Conservation (phyloP, 2,888 invertebrate species). For the Rhagonycha lutea region DNA sequence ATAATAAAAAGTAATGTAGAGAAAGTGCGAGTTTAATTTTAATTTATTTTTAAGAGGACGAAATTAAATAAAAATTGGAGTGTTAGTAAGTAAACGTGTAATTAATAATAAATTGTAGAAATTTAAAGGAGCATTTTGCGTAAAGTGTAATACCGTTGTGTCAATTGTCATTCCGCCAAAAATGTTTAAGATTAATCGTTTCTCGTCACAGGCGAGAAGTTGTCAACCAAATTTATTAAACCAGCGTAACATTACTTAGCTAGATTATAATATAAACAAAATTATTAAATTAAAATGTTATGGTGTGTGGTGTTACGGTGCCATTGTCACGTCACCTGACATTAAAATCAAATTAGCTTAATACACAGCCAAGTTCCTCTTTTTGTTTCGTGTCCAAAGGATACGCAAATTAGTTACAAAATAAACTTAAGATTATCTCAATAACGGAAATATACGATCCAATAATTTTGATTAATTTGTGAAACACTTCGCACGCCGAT, state of each 20-base stretch:
- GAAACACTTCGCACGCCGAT: slow-evolving; percentile 16
- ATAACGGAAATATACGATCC: slow-evolving; percentile 28
- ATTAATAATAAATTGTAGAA: neutral
- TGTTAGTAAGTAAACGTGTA: neutral
- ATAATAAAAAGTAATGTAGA: neutral
- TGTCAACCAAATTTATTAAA: slow-evolving; percentile 45
- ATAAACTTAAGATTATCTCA: slow-evolving; percentile 24
- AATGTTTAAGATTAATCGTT: slow-evolving; percentile 18
- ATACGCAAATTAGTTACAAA: slow-evolving; percentile 32
- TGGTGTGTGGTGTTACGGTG: slow-evolving; percentile 55
- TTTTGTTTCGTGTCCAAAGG: slow-evolving; percentile 30
- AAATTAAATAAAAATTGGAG: neutral
- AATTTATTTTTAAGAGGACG: neutral
- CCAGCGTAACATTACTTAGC: slow-evolving; percentile 44
- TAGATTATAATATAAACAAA: slow-evolving; percentile 46
- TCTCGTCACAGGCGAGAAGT: slow-evolving; percentile 38
- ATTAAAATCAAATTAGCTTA: slow-evolving; percentile 56
- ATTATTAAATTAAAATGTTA: slow-evolving; percentile 56
- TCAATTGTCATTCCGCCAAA: slow-evolving; percentile 13
- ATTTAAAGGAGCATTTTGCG: slow-evolving; percentile 18
- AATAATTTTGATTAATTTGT: slow-evolving; percentile 29
- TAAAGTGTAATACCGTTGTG: slow-evolving; percentile 20
- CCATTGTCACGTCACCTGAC: slow-evolving; percentile 50
- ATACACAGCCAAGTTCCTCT: slow-evolving; percentile 33
- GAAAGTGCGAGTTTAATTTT: neutral